A percentile compares a stretch with the other conserved stretches of the same genome.
These are phyloP conservation scores for Chelonia mydas DNA, from an alignment of 2,797 vertebrate genomes.

Conservation along the genomic window DNA sequence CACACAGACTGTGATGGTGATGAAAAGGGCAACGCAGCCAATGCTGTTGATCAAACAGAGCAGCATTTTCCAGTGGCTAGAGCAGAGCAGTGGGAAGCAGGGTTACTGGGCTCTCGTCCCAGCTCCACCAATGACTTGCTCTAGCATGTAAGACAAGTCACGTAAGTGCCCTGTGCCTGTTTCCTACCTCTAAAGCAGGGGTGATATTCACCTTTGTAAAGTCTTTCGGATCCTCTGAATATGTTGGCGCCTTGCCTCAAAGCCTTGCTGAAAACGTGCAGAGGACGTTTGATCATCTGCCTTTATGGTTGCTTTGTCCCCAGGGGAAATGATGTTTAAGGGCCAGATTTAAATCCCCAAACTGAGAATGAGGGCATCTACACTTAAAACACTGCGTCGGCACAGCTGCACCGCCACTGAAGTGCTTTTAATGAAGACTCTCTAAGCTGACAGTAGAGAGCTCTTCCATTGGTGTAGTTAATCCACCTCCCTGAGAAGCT, in stretches of 20 bases:
- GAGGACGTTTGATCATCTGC: background rate
- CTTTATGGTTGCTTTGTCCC: background rate
- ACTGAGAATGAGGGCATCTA: too few relatives aligned
- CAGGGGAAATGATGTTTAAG: background rate
- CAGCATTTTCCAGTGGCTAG: background rate
- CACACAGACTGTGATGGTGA: background rate
- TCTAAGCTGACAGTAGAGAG: too few relatives aligned
- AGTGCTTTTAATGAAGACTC: too few relatives aligned
- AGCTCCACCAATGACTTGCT: background rate
- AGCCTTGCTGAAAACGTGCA: background rate
- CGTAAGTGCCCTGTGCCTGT: background rate
- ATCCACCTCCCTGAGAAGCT: too few relatives aligned
- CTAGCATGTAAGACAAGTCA: background rate
- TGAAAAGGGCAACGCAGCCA: background rate
- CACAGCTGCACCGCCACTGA: too few relatives aligned
- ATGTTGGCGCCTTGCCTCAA: background rate
- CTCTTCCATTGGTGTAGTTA: too few relatives aligned
- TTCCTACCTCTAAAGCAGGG: background rate
- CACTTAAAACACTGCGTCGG: too few relatives aligned
- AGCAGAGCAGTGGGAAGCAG: background rate
- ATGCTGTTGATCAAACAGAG: background rate
- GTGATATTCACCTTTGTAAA: background rate
- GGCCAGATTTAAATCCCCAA: background rate
- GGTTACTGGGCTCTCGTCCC: background rate
- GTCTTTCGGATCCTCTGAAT: background rate